Percentiles rank a stretch among this genome's conserved stretches.
phyloP scores from a whole-genome alignment of 2,797 vertebrate genomes.

The Syncerus caffer region DNA sequence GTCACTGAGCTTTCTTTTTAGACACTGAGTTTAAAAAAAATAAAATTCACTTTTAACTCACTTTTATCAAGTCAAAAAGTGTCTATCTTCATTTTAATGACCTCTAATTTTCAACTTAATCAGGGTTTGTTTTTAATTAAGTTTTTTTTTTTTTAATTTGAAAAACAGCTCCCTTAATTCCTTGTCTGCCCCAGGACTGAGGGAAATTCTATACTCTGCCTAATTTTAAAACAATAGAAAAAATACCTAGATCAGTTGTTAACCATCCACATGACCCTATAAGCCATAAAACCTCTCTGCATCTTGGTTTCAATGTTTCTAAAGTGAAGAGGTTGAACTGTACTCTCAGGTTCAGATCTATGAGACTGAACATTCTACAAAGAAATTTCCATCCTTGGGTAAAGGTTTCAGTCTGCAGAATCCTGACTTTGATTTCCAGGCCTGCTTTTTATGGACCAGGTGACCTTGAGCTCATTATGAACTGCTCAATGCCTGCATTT shows the following conservation, averaged over 20 bases:
- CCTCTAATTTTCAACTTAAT: slow-evolving; percentile 31
- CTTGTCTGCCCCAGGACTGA: neutral
- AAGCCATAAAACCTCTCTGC: neutral
- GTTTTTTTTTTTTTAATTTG: neutral
- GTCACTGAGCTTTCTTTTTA: neutral
- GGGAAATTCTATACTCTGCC: neutral
- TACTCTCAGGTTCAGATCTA: neutral
- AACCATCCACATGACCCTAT: neutral
- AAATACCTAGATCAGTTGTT: neutral
- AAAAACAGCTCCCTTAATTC: neutral
- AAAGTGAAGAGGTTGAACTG: neutral
- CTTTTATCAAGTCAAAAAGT: slow-evolving; percentile 59
- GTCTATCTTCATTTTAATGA: slow-evolving; percentile 50
- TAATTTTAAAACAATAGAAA: neutral
- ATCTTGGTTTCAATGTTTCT: neutral
- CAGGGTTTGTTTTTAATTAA: slow-evolving; percentile 56
- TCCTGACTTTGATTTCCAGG: slow-evolving; percentile 39
- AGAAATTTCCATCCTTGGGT: neutral
- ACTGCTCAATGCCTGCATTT: slow-evolving; percentile 8
- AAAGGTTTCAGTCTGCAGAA: neutral
- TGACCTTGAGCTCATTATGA: slow-evolving; percentile 56
- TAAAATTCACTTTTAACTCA: slow-evolving; percentile 43
- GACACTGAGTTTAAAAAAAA: slow-evolving; percentile 23
- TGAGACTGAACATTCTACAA: neutral
- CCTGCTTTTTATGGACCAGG: slow-evolving; percentile 9